phyloP scores from a whole-genome alignment of 2,888 invertebrate species.

The Mythimna albipuncta region DNA sequence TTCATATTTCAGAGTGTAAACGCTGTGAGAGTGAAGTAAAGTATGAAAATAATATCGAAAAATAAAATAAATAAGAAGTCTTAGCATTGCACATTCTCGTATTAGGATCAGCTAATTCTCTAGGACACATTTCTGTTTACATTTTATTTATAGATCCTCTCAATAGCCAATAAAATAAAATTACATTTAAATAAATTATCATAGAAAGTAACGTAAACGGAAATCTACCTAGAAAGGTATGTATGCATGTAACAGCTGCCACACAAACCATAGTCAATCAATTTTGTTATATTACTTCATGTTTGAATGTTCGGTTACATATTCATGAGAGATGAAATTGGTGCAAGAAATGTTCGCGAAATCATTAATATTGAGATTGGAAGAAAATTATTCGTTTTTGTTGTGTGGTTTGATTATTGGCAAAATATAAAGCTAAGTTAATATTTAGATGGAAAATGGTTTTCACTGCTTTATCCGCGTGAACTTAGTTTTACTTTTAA shows the following conservation, averaged over 20 bases:
- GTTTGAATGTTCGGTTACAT: conserved; percentile 69
- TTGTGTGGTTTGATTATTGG: conserved; percentile 42
- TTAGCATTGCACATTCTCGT: conserved; percentile 90
- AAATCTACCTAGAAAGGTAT: conserved; percentile 84
- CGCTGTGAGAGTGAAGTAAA: conserved; percentile 85
- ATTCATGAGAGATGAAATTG: conserved; percentile 81
- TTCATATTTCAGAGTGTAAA: conserved; percentile 75
- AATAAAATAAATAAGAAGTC: conserved; percentile 86
- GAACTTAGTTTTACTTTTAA: conserved; percentile 45
- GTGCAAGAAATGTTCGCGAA: conserved; percentile 79
- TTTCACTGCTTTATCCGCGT: conserved; percentile 32
- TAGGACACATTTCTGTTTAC: conserved; percentile 84
- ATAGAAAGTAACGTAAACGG: conserved; percentile 73
- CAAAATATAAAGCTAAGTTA: conserved; percentile 25
- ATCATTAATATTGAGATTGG: conserved; percentile 42
- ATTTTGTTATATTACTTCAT: conserved; percentile 72
- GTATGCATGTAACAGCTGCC: conserved; percentile 89
- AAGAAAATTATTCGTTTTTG: conserved; percentile 44
- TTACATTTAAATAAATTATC: neutral
- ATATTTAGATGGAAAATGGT: conserved; percentile 42
- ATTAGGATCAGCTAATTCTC: conserved; percentile 86
- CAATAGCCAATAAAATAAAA: conserved; percentile 25
- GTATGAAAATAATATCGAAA: conserved; percentile 86
- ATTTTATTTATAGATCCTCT: conserved; percentile 39
- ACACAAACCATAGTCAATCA: conserved; percentile 84